phyloP scores from a whole-genome alignment of 2,113 vertebrate species.

The Felis catus region DNA sequence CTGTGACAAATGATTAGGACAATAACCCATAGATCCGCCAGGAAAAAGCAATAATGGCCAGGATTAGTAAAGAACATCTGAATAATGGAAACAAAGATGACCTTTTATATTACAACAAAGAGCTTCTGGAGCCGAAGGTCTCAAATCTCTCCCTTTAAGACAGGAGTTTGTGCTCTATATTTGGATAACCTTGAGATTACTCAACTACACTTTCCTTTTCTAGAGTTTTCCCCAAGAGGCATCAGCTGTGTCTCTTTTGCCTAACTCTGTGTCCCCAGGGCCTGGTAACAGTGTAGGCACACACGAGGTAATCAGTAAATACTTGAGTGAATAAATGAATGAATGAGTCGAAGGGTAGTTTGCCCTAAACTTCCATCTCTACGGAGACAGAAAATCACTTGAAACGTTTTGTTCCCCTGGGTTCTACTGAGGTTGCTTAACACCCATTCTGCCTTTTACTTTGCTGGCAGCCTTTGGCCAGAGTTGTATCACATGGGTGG shows the following conservation, averaged over 20 bases:
- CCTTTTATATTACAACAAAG: neutral
- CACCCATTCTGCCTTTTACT: neutral
- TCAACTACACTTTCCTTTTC: neutral
- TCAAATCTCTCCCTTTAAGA: neutral
- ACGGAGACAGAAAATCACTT: neutral
- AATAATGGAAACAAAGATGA: neutral
- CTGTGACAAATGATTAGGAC: neutral
- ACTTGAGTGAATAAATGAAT: neutral
- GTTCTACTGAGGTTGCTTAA: neutral
- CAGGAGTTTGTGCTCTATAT: neutral
- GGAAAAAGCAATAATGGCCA: neutral
- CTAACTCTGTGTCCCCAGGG: neutral
- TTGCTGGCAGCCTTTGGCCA: neutral
- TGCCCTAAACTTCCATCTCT: neutral
- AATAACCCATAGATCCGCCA: neutral
- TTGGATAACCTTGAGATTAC: conserved; percentile 9
- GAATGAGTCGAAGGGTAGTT: neutral
- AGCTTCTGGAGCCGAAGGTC: neutral
- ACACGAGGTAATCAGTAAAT: neutral
- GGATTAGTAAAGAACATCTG: neutral
- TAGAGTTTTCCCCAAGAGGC: neutral
- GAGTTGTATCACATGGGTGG: neutral
- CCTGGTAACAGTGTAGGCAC: neutral
- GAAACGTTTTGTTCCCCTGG: neutral
- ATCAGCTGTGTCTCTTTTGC: neutral